Percentiles rank a stretch among this genome's conserved stretches.
These are phyloP conservation scores for Strigamia crassipes DNA, from an alignment of 2,888 invertebrate species.

Conservation along the genomic window DNA sequence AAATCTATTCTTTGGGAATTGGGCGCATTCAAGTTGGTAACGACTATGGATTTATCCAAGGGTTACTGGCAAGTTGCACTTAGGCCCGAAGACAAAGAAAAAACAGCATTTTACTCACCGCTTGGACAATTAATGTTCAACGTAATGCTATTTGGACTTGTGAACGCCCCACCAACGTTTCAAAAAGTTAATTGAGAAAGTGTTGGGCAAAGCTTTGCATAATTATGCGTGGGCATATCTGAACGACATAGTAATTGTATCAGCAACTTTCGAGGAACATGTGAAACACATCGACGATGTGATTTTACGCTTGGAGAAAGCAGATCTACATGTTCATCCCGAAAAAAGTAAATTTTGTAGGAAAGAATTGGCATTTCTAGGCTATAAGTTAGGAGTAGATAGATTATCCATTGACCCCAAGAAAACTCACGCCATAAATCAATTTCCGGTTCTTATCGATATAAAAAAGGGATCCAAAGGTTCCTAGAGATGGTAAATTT, in stretches of 20 bases:
- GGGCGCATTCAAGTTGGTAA: neutral
- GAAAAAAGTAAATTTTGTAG: neutral
- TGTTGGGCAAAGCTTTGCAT: neutral
- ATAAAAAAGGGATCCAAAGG: no score
- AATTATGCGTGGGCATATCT: neutral
- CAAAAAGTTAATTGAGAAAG: no score
- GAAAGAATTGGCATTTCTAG: neutral
- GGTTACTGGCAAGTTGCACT: slow-evolving; percentile 1
- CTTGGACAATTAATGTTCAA: no score
- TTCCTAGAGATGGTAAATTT: no score
- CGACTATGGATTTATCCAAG: neutral
- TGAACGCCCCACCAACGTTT: no score
- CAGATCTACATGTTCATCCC: neutral
- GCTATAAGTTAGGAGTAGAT: no score
- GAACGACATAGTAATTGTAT: neutral
- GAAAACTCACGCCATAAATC: no score
- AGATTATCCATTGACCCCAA: no score
- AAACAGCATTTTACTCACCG: no score
- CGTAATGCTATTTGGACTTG: no score
- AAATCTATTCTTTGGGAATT: neutral
- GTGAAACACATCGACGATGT: neutral
- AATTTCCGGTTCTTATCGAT: no score
- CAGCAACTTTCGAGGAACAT: neutral
- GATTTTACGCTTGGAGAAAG: neutral
- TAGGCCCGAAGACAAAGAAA: neutral